A percentile compares a stretch with the other conserved stretches of the same genome.
phyloP scores from a whole-genome alignment of 2,113 vertebrate species.

The Clarias macrocephalus region DNA sequence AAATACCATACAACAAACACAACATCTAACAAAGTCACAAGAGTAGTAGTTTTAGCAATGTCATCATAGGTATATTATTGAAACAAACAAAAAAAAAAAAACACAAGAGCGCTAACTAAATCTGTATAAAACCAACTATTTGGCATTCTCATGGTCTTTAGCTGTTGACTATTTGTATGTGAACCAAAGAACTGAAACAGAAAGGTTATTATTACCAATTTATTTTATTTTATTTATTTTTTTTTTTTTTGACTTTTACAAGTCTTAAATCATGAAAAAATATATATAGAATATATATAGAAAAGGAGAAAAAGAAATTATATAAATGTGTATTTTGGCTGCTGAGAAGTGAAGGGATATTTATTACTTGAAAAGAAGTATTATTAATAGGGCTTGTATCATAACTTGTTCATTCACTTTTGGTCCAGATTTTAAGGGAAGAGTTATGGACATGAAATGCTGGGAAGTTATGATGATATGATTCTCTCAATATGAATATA shows the following conservation, averaged over 20 bases:
- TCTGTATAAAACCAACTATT: not conserved
- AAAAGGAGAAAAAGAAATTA: not conserved
- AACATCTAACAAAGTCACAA: not conserved
- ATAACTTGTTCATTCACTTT: not conserved
- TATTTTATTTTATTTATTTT: no score
- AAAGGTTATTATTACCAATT: not conserved
- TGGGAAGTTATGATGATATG: not conserved
- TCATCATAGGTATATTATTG: not conserved
- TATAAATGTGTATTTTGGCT: not conserved
- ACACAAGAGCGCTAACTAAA: not conserved
- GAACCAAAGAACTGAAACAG: not conserved
- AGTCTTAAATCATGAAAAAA: not conserved
- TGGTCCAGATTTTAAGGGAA: not conserved
- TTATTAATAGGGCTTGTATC: not conserved
- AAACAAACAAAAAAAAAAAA: not conserved
- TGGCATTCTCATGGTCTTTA: not conserved
- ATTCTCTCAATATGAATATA: not conserved
- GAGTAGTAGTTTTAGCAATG: not conserved
- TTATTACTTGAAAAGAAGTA: not conserved
- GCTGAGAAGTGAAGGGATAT: not conserved
- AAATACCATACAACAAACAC: not conserved
- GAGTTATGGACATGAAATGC: not conserved
- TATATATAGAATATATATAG: not conserved
- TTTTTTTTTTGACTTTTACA: not conserved
- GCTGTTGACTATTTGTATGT: not conserved